Conservation (phyloP, 2,113 vertebrate species). For the Chaetodon trifascialis region DNA sequence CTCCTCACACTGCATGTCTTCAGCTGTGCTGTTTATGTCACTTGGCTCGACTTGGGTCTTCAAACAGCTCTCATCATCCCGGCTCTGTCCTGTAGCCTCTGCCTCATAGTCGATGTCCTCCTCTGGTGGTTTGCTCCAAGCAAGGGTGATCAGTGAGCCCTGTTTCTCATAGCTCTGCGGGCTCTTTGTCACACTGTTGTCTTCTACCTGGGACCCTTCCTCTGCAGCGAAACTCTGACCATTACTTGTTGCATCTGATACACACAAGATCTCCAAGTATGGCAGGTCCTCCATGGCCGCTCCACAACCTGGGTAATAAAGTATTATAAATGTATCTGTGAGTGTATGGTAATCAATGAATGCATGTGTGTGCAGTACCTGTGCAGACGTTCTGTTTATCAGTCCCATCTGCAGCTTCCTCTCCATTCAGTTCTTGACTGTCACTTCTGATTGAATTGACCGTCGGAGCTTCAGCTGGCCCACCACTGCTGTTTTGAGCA, state of each 20-base stretch:
- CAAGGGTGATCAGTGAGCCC: constrained; percentile 81
- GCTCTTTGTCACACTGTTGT: neutral
- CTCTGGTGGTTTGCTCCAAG: constrained; percentile 81
- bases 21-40: neutral
- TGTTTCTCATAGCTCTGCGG: constrained; percentile 74
- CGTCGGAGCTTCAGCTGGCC: neutral
- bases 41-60: neutral
- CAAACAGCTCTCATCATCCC: neutral
- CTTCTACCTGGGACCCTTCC: neutral
- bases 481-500: constrained; percentile 2
- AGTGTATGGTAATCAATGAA: neutral
- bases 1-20: constrained; percentile 28
- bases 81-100: constrained; percentile 9
- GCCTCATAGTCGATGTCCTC: constrained; percentile 15
- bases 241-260: constrained; percentile 32
- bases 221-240: constrained; percentile 4
- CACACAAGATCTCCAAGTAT: constrained; percentile 82
- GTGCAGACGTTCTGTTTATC: constrained; percentile 67
- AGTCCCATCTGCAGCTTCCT: constrained; percentile 22
- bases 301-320: constrained; percentile 65
- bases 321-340: constrained; percentile 1
- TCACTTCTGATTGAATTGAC: neutral
- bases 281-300: constrained; percentile 76
- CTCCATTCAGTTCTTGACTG: neutral
- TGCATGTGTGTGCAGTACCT: constrained; percentile 62